Evolutionary conservation across 2,113 vertebrate species (phyloP).

Genomic region (Ptychochromis oligacanthus): DNA sequence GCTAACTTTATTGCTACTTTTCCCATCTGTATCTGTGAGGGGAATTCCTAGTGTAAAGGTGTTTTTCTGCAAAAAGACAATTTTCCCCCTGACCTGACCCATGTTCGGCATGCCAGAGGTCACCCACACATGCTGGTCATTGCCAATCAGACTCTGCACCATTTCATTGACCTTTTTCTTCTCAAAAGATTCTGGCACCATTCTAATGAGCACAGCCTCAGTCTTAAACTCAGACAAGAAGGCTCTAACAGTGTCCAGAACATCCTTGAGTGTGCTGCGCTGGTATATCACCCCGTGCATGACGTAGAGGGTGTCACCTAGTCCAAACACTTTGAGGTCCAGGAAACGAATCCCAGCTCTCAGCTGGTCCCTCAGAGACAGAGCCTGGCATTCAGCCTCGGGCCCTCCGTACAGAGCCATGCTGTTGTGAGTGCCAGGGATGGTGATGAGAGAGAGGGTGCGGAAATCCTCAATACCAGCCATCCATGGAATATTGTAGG

Average conservation of each 20-base stretch:
- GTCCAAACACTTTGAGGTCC: constrained; percentile 74
- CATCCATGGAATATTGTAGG: constrained; percentile 79
- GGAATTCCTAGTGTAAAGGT: constrained; percentile 53
- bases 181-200: constrained; percentile 74
- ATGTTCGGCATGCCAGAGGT: constrained; percentile 67
- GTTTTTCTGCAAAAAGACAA: constrained; percentile 78
- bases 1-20: constrained; percentile 53
- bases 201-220: constrained; percentile 72
- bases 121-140: constrained; percentile 64
- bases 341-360: constrained; percentile 79
- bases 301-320: constrained; percentile 66
- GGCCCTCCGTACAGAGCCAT: constrained; percentile 76
- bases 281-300: constrained; percentile 79
- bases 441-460: constrained; percentile 74
- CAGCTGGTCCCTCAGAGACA: constrained; percentile 76
- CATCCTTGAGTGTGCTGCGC: constrained; percentile 34
- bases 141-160: constrained; percentile 60
- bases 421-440: constrained; percentile 83
- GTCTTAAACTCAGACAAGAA: constrained; percentile 53
- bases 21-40: constrained; percentile 41
- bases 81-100: constrained; percentile 77
- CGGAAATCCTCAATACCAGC: constrained; percentile 57
- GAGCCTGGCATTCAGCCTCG: constrained; percentile 72
- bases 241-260: constrained; percentile 36
- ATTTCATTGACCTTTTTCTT: constrained; percentile 42